Conservation (phyloP, 1,140 invertebrate species). For the Panagrolaimus sp. region DNA sequence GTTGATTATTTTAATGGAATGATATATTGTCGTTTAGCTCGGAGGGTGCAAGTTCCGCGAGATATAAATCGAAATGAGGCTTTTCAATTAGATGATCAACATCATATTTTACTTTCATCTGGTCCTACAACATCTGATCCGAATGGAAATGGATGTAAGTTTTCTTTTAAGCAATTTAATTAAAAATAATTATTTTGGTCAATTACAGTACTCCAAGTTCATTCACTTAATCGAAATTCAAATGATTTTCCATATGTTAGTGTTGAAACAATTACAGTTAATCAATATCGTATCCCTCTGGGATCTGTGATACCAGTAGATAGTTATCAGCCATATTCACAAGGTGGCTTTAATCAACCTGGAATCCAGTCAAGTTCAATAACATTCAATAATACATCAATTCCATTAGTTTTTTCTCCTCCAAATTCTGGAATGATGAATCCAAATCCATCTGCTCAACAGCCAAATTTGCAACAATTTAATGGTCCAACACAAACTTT, state of each 20-base stretch:
- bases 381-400: neutral
- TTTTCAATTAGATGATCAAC: neutral
- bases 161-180: neutral
- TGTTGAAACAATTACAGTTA: neutral
- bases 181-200: neutral
- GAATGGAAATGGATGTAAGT: neutral
- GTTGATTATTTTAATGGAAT: slow-evolving; percentile 8
- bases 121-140: neutral
- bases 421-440: neutral
- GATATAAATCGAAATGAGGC: neutral
- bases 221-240: slow-evolving; percentile 4
- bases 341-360: neutral
- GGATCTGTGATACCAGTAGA: neutral
- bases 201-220: slow-evolving; percentile 6
- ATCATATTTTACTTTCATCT: neutral
- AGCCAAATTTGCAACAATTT: neutral
- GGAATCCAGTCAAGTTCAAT: neutral
- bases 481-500: too few species aligned
- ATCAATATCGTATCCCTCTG: neutral
- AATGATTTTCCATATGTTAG: neutral
- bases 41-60: neutral
- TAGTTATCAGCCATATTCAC: neutral
- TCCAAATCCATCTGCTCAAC: neutral
- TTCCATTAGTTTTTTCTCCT: neutral
- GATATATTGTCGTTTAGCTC: neutral